These are phyloP conservation scores for Andricus quercusramuli DNA, from an alignment of 2,888 invertebrate genomes.

Conservation along the genomic window DNA sequence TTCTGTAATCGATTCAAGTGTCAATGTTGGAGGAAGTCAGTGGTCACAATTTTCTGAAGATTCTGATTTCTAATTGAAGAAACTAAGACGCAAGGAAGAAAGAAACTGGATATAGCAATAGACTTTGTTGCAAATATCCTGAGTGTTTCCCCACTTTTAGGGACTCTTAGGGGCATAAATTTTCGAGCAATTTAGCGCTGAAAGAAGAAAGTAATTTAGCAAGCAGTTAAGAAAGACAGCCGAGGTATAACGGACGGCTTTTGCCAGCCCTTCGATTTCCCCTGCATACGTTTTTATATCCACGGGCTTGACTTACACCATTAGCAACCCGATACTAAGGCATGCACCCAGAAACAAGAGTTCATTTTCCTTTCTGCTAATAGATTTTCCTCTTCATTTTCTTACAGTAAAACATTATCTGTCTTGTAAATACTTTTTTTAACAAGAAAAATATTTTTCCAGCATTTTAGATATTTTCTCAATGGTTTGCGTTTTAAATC, in stretches of 20 bases:
- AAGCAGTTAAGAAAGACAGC: constrained; percentile 67
- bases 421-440: background rate
- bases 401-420: background rate
- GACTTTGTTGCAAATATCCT: constrained; percentile 47
- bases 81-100: constrained; percentile 9
- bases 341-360: constrained; percentile 36
- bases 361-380: constrained; percentile 28
- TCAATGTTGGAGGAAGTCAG: no score
- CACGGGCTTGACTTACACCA: constrained; percentile 70
- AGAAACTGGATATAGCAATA: constrained; percentile 36
- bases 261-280: constrained; percentile 71
- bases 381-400: background rate
- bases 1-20: no score
- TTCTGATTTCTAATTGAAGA: background rate
- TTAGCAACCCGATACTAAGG: constrained; percentile 73
- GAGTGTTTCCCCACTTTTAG: constrained; percentile 51
- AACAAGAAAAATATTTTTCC: background rate
- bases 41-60: background rate
- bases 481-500: no score
- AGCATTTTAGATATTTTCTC: no score
- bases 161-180: constrained; percentile 63
- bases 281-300: constrained; percentile 70
- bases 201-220: constrained; percentile 65
- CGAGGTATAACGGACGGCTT: constrained; percentile 60
- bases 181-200: constrained; percentile 61